Conservation (phyloP, 2,113 vertebrate genomes). For the Rallus limicola region DNA sequence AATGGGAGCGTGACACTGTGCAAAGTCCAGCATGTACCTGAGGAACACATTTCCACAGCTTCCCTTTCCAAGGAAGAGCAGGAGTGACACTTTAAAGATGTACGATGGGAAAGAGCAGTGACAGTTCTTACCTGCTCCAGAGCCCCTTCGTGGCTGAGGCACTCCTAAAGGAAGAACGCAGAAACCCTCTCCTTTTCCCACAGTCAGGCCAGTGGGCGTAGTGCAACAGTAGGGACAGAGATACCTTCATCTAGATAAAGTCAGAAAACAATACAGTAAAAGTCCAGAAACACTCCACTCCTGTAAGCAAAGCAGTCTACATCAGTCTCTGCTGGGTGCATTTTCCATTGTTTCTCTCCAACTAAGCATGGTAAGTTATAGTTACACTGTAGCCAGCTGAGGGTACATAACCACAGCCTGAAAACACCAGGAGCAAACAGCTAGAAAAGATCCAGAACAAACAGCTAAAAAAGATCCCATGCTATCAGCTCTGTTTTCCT, state of each 20-base stretch:
- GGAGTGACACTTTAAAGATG: neutral
- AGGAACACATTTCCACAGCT: rapidly evolving
- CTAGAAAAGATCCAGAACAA: neutral
- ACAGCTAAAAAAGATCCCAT: neutral
- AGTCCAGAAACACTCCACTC: neutral
- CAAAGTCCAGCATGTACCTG: no score
- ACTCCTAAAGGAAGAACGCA: neutral
- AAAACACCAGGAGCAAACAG: neutral
- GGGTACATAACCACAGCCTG: neutral
- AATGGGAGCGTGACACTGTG: rapidly evolving
- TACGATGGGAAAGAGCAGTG: neutral
- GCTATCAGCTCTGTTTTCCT: neutral
- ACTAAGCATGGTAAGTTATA: neutral
- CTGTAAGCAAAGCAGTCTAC: neutral
- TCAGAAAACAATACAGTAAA: neutral
- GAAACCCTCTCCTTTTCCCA: neutral
- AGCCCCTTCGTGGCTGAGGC: rapidly evolving
- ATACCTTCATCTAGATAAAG: neutral
- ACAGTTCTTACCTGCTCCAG: neutral
- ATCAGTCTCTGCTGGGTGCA: neutral
- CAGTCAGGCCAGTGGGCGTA: neutral
- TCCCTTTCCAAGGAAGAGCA: neutral
- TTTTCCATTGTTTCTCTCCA: neutral
- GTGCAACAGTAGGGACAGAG: neutral
- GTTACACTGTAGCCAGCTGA: neutral